Evolutionary conservation across 2,113 vertebrate genomes (phyloP).

Genomic region (Corvus moneduloides): DNA sequence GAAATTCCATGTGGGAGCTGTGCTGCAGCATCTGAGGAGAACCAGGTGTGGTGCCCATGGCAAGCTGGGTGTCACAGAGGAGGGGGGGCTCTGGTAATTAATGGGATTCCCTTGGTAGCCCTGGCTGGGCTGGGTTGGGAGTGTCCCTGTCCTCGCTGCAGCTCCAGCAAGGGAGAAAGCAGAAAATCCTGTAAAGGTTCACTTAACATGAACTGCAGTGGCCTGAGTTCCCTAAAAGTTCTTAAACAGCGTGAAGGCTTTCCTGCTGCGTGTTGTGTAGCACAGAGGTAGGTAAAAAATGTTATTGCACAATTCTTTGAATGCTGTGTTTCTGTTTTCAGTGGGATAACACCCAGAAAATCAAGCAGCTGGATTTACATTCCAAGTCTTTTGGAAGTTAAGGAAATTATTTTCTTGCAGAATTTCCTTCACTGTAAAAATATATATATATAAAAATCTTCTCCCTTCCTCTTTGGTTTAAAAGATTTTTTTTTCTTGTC

Average conservation of each 20-base stretch:
- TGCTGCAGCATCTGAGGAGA: not conserved
- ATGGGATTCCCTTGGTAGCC: not conserved
- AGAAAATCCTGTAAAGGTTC: not conserved
- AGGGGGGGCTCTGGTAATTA: not conserved
- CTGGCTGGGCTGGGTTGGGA: not conserved
- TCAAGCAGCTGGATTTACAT: not conserved
- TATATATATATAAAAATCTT: not conserved
- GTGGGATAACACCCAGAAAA: not conserved
- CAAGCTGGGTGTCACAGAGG: not conserved
- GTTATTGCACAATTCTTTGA: not conserved
- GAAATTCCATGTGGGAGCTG: not conserved
- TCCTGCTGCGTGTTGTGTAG: not conserved
- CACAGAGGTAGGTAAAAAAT: not conserved
- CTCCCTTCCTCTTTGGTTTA: not conserved
- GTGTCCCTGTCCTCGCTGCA: not conserved
- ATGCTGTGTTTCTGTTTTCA: not conserved
- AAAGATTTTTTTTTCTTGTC: not conserved
- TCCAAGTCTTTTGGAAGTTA: not conserved
- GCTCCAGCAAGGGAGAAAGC: not conserved
- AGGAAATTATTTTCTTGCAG: not conserved
- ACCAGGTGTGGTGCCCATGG: rapidly evolving
- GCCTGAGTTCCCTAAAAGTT: not conserved
- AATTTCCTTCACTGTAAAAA: not conserved
- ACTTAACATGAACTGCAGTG: rapidly evolving
- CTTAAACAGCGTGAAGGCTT: not conserved